Percentiles rank a stretch among this genome's conserved stretches.
Conservation (phyloP, 2,797 vertebrate genomes). For the Rhinatrema bivittatum region DNA sequence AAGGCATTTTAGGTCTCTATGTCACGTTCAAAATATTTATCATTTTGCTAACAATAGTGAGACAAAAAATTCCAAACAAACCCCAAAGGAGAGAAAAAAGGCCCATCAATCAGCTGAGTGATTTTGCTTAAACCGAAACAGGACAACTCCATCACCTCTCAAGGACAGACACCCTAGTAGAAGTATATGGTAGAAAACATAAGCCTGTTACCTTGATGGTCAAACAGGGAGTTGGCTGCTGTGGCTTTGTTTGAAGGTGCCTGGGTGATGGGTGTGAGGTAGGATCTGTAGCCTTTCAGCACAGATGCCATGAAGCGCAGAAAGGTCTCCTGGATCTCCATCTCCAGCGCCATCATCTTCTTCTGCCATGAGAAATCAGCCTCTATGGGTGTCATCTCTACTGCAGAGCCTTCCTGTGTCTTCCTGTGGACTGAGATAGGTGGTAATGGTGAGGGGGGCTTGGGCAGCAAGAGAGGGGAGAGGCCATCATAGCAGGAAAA, state of each 20-base stretch:
- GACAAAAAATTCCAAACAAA: no score
- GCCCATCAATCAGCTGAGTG: no score
- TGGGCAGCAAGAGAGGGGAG: slow-evolving; percentile 2
- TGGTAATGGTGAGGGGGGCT: neutral
- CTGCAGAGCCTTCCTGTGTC: slow-evolving; percentile 66
- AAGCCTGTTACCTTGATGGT: slow-evolving; percentile 91
- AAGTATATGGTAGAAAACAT: no score
- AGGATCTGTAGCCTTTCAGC: slow-evolving; percentile 89
- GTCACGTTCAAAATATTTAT: no score
- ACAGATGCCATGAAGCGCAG: slow-evolving; percentile 94
- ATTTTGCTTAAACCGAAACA: no score
- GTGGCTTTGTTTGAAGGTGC: slow-evolving; percentile 93
- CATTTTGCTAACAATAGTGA: no score
- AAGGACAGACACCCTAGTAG: no score
- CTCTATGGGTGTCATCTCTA: slow-evolving; percentile 91
- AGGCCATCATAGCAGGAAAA: no score
- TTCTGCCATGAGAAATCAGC: slow-evolving; percentile 95
- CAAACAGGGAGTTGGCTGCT: slow-evolving; percentile 85
- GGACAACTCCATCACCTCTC: no score
- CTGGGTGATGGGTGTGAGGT: slow-evolving; percentile 91
- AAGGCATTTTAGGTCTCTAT: no score
- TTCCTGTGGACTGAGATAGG: slow-evolving; percentile 58
- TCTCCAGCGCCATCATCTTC: slow-evolving; percentile 84
- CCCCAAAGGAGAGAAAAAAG: no score
- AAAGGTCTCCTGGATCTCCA: slow-evolving; percentile 94